A percentile compares a stretch with the other conserved stretches of the same genome.
These are phyloP conservation scores for Calameuta pallipes DNA, from an alignment of 2,888 invertebrate species.

Conservation along the genomic window DNA sequence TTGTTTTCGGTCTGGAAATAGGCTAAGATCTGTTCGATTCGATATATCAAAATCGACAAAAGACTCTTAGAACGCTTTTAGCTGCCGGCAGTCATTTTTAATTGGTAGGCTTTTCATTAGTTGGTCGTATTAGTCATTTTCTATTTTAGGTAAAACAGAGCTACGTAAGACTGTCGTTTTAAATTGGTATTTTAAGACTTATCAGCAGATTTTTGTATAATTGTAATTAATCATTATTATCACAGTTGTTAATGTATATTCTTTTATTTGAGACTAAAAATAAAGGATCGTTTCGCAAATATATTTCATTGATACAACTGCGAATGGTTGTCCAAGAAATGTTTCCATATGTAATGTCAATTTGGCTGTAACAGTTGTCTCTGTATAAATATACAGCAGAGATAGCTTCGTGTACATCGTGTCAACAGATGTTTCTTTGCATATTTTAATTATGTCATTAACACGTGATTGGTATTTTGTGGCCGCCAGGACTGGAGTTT, in stretches of 20 bases:
- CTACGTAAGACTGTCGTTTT: not conserved
- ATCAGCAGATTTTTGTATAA: not conserved
- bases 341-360: not conserved
- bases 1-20: not conserved
- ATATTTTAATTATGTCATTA: no score
- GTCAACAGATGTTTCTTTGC: no score
- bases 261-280: not conserved
- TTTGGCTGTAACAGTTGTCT: no score
- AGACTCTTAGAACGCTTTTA: not conserved
- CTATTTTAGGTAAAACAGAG: no score
- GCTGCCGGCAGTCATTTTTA: not conserved
- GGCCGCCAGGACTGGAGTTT: no score
- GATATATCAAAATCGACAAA: not conserved
- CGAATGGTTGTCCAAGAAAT: not conserved
- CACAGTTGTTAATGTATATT: not conserved
- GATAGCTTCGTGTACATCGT: no score
- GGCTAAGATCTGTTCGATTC: not conserved
- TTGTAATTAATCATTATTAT: not conserved
- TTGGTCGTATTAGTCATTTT: not conserved
- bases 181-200: not conserved
- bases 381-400: no score
- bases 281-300: not conserved
- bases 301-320: no score
- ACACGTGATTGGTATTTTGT: no score
- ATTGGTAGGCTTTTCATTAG: not conserved